Percentiles rank a stretch among this genome's conserved stretches.
These are phyloP conservation scores for Dissostichus mawsoni DNA, from an alignment of 2,113 vertebrate species.

Conservation along the genomic window DNA sequence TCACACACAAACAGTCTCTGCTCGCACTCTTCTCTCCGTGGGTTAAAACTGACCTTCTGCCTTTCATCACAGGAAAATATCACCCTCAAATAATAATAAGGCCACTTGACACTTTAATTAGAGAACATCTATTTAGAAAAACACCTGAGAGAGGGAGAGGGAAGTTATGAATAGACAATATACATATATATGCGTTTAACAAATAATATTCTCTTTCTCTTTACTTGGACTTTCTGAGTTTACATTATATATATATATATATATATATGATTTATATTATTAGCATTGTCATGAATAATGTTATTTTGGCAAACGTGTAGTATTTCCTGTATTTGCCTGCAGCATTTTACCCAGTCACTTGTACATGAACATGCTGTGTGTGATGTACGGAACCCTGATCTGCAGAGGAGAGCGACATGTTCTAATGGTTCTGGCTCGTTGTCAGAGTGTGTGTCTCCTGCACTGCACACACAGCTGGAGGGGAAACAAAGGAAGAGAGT, in stretches of 20 bases:
- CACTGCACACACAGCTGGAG: conserved; percentile 76
- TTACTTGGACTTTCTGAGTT: too few relatives aligned
- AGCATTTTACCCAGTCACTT: too few relatives aligned
- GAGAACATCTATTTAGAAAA: conserved; percentile 90
- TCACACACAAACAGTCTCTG: conserved; percentile 15
- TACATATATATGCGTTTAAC: conserved; percentile 73
- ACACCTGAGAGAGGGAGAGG: conserved; percentile 79
- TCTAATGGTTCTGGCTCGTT: not conserved
- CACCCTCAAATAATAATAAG: conserved; percentile 90
- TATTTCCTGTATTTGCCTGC: too few relatives aligned
- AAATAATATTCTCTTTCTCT: too few relatives aligned
- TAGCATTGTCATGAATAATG: too few relatives aligned
- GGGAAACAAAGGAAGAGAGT: conserved; percentile 4
- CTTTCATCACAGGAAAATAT: conserved; percentile 80
- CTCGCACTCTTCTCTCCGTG: conserved; percentile 64
- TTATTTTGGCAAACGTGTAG: too few relatives aligned
- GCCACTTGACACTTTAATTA: conserved; percentile 92
- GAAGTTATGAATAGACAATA: conserved; percentile 92
- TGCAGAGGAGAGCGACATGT: not conserved
- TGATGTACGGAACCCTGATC: too few relatives aligned
- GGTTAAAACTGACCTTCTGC: conserved; percentile 83
- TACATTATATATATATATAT: too few relatives aligned
- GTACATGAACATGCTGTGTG: too few relatives aligned
- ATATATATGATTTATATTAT: too few relatives aligned
- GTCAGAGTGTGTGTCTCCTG: conserved; percentile 14